These are phyloP conservation scores for Drosophila willistoni DNA, from an alignment of 1,140 invertebrate species.

Conservation along the genomic window DNA sequence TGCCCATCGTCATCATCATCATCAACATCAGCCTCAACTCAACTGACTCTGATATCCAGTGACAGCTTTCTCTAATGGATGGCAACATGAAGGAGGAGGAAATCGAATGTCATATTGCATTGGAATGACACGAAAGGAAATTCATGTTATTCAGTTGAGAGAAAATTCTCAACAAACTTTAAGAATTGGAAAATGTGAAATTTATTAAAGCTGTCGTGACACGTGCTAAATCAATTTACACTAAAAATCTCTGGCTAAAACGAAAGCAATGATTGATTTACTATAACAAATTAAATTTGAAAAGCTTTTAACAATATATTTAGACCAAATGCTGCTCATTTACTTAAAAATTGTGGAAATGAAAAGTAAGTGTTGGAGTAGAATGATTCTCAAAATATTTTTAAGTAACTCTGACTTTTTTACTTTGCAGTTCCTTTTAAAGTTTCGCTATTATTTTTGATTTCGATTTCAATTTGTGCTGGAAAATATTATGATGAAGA, in stretches of 20 bases:
- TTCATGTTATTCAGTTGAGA: background rate
- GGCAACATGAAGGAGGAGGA: conserved; percentile 19
- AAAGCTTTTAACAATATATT: background rate
- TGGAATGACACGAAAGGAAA: conserved; percentile 18
- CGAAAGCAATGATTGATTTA: conserved; percentile 7
- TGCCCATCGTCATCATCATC: conserved; percentile 30
- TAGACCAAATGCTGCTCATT: too few species aligned
- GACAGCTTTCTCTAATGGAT: conserved; percentile 51
- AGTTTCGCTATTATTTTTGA: background rate
- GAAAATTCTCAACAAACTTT: background rate
- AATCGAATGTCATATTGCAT: conserved; percentile 58
- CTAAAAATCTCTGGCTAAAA: background rate
- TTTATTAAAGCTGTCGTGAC: conserved; percentile 1
- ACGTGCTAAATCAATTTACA: conserved; percentile 6
- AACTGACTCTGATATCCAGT: conserved; percentile 19
- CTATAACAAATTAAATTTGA: conserved; percentile 1
- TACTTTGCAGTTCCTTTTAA: background rate
- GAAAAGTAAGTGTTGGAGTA: conserved; percentile 3
- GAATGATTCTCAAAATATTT: background rate
- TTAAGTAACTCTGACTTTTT: background rate
- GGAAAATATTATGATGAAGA: too few species aligned
- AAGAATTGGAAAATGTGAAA: background rate
- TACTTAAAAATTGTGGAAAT: background rate
- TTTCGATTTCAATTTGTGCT: background rate
- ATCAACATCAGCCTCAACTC: conserved; percentile 1